Evolutionary conservation across 2,888 invertebrate genomes (phyloP).

Genomic region (Meteorus colon): DNA sequence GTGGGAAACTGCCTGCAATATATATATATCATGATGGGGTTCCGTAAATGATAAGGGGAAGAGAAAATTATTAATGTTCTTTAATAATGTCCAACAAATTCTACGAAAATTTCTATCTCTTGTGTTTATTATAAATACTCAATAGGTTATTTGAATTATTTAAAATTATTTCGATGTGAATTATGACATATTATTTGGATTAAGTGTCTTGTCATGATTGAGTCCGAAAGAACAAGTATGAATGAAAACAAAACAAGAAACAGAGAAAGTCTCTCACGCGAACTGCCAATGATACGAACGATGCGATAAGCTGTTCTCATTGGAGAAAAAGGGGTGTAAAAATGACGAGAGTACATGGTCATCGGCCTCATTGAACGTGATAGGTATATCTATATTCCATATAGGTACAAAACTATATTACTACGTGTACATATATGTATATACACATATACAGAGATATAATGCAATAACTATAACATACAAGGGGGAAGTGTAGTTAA

Average conservation of each 20-base stretch:
- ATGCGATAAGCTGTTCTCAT: constrained; percentile 21
- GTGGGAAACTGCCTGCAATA: background rate
- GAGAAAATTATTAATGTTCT: background rate
- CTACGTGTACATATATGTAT: background rate
- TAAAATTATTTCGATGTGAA: too few relatives aligned
- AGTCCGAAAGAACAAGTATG: constrained; percentile 22
- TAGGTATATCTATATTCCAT: constrained; percentile 12
- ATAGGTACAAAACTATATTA: background rate
- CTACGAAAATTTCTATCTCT: background rate
- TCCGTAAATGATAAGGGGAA: background rate
- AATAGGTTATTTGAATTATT: background rate
- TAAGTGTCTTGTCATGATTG: background rate
- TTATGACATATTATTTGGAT: background rate
- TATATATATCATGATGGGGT: background rate
- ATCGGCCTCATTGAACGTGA: background rate
- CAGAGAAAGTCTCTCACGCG: constrained; percentile 35
- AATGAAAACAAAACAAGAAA: constrained; percentile 33
- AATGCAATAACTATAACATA: constrained; percentile 22
- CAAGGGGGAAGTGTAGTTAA: constrained; percentile 15
- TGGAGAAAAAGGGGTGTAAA: constrained; percentile 27
- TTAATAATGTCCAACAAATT: too few relatives aligned
- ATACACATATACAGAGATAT: background rate
- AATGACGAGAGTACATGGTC: constrained; percentile 44
- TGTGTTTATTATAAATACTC: background rate
- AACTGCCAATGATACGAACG: constrained; percentile 43